Evolutionary conservation across 2,113 vertebrate species (phyloP).

Genomic region (Myrmophylax atrothorax): DNA sequence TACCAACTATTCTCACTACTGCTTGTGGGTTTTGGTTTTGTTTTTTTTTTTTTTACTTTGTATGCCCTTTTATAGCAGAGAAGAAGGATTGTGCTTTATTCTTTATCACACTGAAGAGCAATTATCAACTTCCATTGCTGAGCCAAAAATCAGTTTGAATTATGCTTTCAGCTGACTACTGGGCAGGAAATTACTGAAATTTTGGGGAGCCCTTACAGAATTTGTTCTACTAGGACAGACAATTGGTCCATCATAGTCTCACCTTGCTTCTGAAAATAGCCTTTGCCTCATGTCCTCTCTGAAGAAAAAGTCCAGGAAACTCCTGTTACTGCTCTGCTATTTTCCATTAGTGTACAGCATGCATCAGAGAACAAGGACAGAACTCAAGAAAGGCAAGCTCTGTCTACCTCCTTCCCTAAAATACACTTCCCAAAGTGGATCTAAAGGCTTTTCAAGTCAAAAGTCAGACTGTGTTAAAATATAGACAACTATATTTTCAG

Average conservation of each 20-base stretch:
- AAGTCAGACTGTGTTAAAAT: not conserved
- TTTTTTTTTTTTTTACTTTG: not conserved
- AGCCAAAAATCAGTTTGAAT: not conserved
- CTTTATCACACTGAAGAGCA: not conserved
- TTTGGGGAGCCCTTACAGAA: not conserved
- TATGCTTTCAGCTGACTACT: not conserved
- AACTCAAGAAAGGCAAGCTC: not conserved
- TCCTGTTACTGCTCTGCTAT: not conserved
- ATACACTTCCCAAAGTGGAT: not conserved
- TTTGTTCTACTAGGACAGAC: not conserved
- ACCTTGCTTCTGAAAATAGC: not conserved
- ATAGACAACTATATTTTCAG: not conserved
- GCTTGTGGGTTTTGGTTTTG: not conserved
- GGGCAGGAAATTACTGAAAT: not conserved
- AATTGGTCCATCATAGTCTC: not conserved
- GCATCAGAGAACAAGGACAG: not conserved
- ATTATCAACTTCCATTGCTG: not conserved
- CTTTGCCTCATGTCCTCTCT: not conserved
- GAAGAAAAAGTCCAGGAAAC: not conserved
- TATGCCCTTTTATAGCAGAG: not conserved
- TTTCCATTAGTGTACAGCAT: not conserved
- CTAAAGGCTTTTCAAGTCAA: not conserved
- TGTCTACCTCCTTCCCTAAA: not conserved
- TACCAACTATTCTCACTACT: not conserved
- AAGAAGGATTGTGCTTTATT: not conserved